These are phyloP conservation scores for Ammodytes dubius DNA, from an alignment of 2,113 vertebrate genomes.

Conservation along the genomic window DNA sequence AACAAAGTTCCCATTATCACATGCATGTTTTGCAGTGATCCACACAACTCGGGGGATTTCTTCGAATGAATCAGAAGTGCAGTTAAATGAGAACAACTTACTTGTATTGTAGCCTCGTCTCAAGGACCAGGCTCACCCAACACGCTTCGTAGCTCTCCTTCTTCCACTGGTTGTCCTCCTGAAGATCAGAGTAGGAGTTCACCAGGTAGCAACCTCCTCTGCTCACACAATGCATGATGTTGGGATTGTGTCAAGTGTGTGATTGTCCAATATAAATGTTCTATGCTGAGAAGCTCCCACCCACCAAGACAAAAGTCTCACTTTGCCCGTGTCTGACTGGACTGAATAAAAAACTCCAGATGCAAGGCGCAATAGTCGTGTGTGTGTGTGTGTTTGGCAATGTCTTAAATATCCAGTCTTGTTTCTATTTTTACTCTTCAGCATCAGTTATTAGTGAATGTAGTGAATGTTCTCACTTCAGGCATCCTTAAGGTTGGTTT, in stretches of 20 bases:
- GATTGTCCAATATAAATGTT: background rate
- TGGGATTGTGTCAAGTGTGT: background rate
- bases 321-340: background rate
- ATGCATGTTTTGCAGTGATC: background rate
- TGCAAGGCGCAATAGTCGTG: background rate
- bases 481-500: constrained; percentile 55
- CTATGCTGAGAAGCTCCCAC: background rate
- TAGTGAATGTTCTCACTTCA: constrained; percentile 53
- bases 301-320: background rate
- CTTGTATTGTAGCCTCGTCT: constrained; percentile 79
- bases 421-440: constrained; percentile 70
- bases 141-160: constrained; percentile 76
- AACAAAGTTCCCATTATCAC: background rate
- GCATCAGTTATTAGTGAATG: constrained; percentile 62
- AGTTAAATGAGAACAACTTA: constrained; percentile 44
- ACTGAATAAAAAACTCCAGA: background rate
- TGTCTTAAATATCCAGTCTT: constrained; percentile 64
- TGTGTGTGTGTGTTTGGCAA: constrained; percentile 22
- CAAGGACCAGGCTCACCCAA: constrained; percentile 80
- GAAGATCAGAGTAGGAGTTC: constrained; percentile 79
- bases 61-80: background rate
- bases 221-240: constrained; percentile 79
- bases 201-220: constrained; percentile 72
- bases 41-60: background rate
- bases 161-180: constrained; percentile 71